These are phyloP conservation scores for Catocala nupta DNA, from an alignment of 2,888 invertebrate genomes.

Conservation along the genomic window DNA sequence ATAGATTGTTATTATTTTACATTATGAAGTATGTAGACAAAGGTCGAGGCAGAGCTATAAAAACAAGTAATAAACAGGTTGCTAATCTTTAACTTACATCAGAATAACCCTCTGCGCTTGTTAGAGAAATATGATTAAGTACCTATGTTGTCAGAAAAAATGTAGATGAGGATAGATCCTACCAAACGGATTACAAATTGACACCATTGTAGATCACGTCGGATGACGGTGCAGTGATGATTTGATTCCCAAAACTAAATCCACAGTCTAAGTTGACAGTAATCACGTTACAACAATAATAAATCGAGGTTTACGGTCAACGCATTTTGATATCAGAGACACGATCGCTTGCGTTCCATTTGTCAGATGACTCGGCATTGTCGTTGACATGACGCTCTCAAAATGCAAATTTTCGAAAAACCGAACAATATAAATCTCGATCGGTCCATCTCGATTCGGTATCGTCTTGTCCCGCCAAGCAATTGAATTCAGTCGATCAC, in stretches of 20 bases:
- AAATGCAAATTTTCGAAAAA: conserved; percentile 86
- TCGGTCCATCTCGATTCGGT: conserved; percentile 81
- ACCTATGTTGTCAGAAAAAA: conserved; percentile 2
- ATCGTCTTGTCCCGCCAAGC: conserved; percentile 85
- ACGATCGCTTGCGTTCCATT: conserved; percentile 81
- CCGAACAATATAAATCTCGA: conserved; percentile 84
- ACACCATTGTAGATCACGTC: conserved; percentile 52
- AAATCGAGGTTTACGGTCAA: conserved; percentile 84
- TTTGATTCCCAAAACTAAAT: conserved; percentile 65
- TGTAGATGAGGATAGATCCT: conserved; percentile 20
- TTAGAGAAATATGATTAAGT: conserved; percentile 4
- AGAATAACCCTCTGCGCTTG: neutral
- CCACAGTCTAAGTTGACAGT: conserved; percentile 79
- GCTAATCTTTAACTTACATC: conserved; percentile 6
- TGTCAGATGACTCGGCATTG: conserved; percentile 86
- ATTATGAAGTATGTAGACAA: conserved; percentile 12
- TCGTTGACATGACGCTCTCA: conserved; percentile 85
- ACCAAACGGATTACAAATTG: conserved; percentile 61
- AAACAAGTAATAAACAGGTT: conserved; percentile 3
- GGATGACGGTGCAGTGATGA: conserved; percentile 65
- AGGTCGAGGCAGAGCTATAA: neutral
- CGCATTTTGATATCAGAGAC: conserved; percentile 81
- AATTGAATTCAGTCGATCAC: conserved; percentile 88
- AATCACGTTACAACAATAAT: conserved; percentile 83
- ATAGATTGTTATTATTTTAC: conserved; percentile 46